Evolutionary conservation across 2,113 vertebrate species (phyloP).

Genomic region (Progne subis): DNA sequence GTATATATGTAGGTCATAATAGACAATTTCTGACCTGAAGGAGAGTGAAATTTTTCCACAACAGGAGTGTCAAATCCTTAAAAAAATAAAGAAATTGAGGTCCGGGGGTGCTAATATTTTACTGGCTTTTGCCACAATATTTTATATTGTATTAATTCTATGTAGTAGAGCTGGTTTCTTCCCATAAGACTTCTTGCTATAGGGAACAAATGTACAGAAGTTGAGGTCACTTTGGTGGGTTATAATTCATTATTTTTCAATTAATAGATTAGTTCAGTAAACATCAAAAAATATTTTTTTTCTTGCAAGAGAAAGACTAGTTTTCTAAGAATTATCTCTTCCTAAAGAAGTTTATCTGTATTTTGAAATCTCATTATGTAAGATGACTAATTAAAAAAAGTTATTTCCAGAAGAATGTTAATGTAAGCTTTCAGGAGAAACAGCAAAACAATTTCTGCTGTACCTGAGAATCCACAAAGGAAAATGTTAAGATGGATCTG

Average conservation of each 20-base stretch:
- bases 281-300: neutral
- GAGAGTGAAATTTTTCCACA: neutral
- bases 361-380: neutral
- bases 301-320: neutral
- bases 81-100: neutral
- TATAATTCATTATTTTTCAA: neutral
- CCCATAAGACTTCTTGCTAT: neutral
- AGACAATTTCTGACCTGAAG: neutral
- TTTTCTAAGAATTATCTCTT: neutral
- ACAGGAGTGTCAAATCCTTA: neutral
- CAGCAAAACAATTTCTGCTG: neutral
- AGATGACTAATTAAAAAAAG: neutral
- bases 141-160: neutral
- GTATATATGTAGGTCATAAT: neutral
- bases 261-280: neutral
- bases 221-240: accelerated
- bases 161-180: neutral
- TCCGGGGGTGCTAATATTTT: neutral
- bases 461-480: neutral
- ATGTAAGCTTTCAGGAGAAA: neutral
- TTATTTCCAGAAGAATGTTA: neutral
- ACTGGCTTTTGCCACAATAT: neutral
- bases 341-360: neutral
- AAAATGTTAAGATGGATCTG: neutral
- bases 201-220: neutral